Conservation (phyloP, 37 sponge, comb jelly and placozoan genomes). For the Oscarella lobularis region DNA sequence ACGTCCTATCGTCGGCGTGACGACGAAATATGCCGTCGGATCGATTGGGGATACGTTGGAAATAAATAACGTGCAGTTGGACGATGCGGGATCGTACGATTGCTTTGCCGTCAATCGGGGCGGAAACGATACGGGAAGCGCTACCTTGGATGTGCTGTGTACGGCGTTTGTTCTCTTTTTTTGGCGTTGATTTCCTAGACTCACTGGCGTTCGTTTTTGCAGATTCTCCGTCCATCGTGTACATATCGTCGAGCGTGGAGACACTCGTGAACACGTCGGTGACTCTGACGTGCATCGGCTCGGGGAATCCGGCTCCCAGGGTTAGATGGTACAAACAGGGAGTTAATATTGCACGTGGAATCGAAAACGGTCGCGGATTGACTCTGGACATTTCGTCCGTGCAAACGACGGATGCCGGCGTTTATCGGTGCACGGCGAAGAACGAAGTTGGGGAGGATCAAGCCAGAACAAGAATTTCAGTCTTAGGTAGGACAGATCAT, state of each 20-base stretch:
- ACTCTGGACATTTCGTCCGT: too few species aligned
- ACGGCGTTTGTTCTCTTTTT: too few species aligned
- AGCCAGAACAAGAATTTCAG: not conserved
- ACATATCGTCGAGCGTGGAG: not conserved
- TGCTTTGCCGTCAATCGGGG: not conserved
- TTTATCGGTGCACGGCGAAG: not conserved
- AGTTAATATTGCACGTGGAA: too few species aligned
- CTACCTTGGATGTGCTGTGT: not conserved
- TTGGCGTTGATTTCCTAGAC: too few species aligned
- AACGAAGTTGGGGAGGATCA: not conserved
- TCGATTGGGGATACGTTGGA: not conserved
- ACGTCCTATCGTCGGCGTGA: too few species aligned
- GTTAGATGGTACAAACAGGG: not conserved
- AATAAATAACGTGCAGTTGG: not conserved
- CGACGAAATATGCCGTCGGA: too few species aligned
- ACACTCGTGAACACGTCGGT: not conserved
- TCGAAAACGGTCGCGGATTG: too few species aligned
- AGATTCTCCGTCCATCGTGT: not conserved
- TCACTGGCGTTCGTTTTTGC: too few species aligned
- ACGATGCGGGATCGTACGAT: not conserved
- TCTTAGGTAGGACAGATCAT: not conserved
- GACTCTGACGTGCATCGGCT: not conserved
- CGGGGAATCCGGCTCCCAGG: not conserved
- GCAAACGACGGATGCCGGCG: not conserved
- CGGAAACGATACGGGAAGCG: not conserved